These are phyloP conservation scores for Ariopsis seemanni DNA, from an alignment of 2,113 vertebrate genomes.

Conservation along the genomic window DNA sequence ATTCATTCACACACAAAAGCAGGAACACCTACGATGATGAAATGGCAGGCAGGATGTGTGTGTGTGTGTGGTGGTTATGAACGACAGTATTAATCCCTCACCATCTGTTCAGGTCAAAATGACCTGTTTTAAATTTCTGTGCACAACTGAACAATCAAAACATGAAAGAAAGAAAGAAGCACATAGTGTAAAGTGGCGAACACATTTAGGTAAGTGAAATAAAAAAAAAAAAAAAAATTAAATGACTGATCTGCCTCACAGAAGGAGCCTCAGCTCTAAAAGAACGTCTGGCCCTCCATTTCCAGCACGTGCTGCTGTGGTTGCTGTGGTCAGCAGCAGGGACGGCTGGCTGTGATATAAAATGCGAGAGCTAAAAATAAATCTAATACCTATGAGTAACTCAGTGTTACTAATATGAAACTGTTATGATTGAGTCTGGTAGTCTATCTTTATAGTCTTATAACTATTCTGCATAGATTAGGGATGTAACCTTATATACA, in stretches of 20 bases:
- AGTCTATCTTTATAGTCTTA: neutral
- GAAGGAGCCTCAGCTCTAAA: neutral
- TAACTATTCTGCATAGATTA: neutral
- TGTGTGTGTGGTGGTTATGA: neutral
- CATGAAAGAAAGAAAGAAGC: no score
- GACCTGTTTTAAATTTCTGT: neutral
- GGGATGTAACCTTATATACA: neutral
- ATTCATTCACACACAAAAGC: neutral
- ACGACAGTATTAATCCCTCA: neutral
- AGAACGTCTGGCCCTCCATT: neutral
- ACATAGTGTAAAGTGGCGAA: neutral
- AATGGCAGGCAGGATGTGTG: slow-evolving; percentile 21
- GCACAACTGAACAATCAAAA: neutral
- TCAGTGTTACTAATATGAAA: neutral
- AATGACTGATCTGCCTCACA: neutral
- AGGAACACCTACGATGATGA: neutral
- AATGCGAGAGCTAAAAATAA: neutral
- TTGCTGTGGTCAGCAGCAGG: slow-evolving; percentile 2
- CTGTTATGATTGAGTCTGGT: neutral
- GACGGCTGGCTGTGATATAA: neutral
- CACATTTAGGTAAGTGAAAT: neutral
- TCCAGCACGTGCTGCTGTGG: neutral
- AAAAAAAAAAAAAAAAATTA: no score
- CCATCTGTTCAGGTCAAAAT: neutral
- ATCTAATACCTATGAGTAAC: neutral